These are phyloP conservation scores for Sebastes goodei DNA, from an alignment of 2,797 vertebrate species.

Conservation along the genomic window DNA sequence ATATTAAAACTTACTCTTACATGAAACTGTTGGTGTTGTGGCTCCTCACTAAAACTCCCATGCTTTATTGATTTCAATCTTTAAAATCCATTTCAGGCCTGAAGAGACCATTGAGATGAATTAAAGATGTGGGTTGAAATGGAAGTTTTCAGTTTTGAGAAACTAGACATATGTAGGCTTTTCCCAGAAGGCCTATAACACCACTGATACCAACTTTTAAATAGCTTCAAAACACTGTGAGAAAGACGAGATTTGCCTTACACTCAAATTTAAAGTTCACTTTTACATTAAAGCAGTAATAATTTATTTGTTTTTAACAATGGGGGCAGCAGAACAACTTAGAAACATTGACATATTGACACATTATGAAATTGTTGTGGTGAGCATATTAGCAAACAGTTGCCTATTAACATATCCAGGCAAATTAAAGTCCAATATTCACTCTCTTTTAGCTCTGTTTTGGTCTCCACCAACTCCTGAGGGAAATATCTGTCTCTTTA, in stretches of 20 bases:
- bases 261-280: background rate
- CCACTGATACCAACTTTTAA: background rate
- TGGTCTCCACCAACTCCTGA: background rate
- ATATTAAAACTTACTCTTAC: background rate
- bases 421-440: no score
- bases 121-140: background rate
- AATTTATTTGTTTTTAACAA: no score
- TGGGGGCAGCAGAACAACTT: background rate
- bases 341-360: no score
- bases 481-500: background rate
- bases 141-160: background rate
- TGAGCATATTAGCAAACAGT: no score
- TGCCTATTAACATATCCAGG: no score
- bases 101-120: background rate
- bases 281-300: background rate
- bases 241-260: background rate
- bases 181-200: background rate
- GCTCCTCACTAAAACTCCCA: background rate
- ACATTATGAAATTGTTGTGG: no score
- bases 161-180: background rate
- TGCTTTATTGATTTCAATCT: constrained; percentile 18
- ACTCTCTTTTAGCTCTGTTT: background rate
- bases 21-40: background rate
- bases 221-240: background rate
- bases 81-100: background rate